phyloP scores from a whole-genome alignment of 2,888 invertebrate species.

The Drosophila acutilabella region DNA sequence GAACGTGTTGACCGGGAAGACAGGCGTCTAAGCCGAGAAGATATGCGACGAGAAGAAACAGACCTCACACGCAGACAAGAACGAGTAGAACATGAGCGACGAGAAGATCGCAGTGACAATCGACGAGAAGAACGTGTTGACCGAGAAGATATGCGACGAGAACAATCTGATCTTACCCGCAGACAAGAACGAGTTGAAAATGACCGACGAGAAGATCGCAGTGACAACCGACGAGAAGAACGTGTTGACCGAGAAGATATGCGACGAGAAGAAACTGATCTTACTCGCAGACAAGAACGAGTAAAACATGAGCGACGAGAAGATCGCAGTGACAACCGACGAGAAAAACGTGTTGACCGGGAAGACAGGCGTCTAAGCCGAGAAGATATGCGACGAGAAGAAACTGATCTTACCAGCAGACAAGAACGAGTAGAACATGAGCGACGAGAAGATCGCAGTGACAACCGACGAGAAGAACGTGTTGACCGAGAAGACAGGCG shows the following conservation, averaged over 20 bases:
- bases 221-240: background rate
- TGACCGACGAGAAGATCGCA: background rate
- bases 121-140: background rate
- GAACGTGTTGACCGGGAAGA: background rate
- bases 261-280: background rate
- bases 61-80: too few species aligned
- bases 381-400: too few species aligned
- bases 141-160: background rate
- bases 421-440: too few species aligned
- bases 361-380: too few species aligned
- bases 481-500: background rate
- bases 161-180: background rate
- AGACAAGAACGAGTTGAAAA: background rate
- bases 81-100: too few species aligned
- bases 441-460: too few species aligned
- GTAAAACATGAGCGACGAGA: background rate
- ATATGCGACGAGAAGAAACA: background rate
- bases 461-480: background rate
- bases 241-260: slow-evolving; percentile 1
- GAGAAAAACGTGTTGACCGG: background rate
- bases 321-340: background rate
- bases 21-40: too few species aligned
- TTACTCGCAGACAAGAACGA: slow-evolving; percentile 1
- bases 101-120: background rate
- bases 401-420: too few species aligned